Conservation (phyloP, 2,888 invertebrate genomes). For the Harmothoe impar region DNA sequence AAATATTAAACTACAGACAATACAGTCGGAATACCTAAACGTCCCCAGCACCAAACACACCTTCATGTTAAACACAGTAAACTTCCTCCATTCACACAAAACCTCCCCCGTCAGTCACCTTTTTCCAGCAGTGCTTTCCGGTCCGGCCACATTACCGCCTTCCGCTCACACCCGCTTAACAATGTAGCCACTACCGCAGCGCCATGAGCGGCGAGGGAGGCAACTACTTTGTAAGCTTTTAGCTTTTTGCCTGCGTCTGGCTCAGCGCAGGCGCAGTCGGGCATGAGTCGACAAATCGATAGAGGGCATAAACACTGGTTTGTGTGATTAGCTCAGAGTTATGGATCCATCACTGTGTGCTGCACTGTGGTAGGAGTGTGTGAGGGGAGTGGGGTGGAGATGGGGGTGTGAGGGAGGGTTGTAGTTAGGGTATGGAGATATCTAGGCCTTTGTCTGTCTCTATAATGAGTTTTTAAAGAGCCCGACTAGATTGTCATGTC, state of each 20-base stretch:
- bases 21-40: too few species aligned
- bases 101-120: too few species aligned
- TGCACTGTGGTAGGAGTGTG: background rate
- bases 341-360: conserved; percentile 14
- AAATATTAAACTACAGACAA: too few species aligned
- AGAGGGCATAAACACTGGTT: conserved; percentile 45
- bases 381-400: background rate
- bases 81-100: too few species aligned
- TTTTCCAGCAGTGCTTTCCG: too few species aligned
- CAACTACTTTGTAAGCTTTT: conserved; percentile 40
- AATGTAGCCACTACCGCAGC: conserved; percentile 13
- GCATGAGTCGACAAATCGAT: conserved; percentile 31
- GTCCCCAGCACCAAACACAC: too few species aligned
- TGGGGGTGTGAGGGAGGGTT: background rate
- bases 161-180: background rate
- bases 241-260: conserved; percentile 17
- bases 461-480: too few species aligned
- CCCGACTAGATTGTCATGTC: too few species aligned
- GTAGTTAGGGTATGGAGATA: background rate
- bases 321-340: conserved; percentile 41
- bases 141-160: background rate
- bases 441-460: too few species aligned
- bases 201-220: background rate
- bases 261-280: background rate
- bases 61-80: too few species aligned